These are phyloP conservation scores for Bettongia penicillata DNA, from an alignment of 2,113 vertebrate species.

Conservation along the genomic window DNA sequence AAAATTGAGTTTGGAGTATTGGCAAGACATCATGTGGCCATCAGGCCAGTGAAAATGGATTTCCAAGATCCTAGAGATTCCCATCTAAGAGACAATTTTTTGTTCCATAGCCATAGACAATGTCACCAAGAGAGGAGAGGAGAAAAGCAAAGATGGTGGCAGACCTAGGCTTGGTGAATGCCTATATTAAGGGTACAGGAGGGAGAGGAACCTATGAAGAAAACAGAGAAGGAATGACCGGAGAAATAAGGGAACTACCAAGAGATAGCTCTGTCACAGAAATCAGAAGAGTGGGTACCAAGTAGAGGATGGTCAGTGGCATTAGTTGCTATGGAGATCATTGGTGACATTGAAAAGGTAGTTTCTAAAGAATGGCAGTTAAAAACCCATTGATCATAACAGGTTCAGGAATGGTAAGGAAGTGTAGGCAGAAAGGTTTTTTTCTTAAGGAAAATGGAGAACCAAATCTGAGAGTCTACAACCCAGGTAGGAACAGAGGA, in stretches of 20 bases:
- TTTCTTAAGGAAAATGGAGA: not conserved
- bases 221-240: not conserved
- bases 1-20: not conserved
- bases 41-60: not conserved
- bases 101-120: not conserved
- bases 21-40: not conserved
- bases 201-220: not conserved
- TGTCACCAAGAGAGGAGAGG: not conserved
- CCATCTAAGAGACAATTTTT: not conserved
- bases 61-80: not conserved
- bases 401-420: not conserved
- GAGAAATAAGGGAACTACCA: not conserved
- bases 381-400: not conserved
- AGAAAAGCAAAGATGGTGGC: not conserved
- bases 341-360: not conserved
- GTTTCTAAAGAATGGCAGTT: not conserved
- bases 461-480: not conserved
- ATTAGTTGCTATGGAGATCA: not conserved
- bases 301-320: not conserved
- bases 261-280: not conserved
- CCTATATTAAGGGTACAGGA: not conserved
- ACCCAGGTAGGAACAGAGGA: not conserved
- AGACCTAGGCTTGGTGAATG: not conserved
- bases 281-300: not conserved
- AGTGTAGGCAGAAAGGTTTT: not conserved